A percentile compares a stretch with the other conserved stretches of the same genome.
phyloP scores from a whole-genome alignment of 35 echinoderm and acorn worm genomes.

The Diadema setosum region DNA sequence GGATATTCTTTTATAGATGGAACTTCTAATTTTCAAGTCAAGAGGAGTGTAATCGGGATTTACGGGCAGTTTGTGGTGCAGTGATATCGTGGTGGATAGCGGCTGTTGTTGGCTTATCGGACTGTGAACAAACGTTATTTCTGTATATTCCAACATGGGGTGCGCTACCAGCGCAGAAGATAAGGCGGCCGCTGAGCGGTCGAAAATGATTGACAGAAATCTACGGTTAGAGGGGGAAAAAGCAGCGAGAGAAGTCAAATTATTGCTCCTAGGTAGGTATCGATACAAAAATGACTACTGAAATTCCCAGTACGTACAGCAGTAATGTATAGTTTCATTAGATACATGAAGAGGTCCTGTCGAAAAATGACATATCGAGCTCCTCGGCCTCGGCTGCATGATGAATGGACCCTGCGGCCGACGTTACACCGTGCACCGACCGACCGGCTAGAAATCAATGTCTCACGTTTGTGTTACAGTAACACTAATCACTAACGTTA shows the following conservation, averaged over 20 bases:
- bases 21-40: neutral
- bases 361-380: too few species aligned
- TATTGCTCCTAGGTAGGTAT: conserved; percentile 96
- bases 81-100: neutral
- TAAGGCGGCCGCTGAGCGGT: conserved; percentile 99
- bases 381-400: too few species aligned
- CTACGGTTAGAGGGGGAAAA: conserved; percentile 98
- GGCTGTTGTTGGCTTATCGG: conserved; percentile 31
- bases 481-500: too few species aligned
- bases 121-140: conserved; percentile 38
- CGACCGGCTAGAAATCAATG: too few species aligned
- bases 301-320: too few species aligned
- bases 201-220: conserved; percentile 99
- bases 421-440: too few species aligned
- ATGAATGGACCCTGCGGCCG: too few species aligned
- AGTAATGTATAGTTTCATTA: too few species aligned
- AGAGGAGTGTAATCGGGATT: neutral
- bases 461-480: too few species aligned
- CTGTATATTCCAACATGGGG: conserved; percentile 86
- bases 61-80: neutral
- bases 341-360: too few species aligned
- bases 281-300: too few species aligned
- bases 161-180: conserved; percentile 99
- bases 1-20: conserved; percentile 14
- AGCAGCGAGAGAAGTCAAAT: conserved; percentile 99